Base-by-base conservation (phyloP, 1,140 invertebrate species). In the Elysia chlorotica region DNA sequence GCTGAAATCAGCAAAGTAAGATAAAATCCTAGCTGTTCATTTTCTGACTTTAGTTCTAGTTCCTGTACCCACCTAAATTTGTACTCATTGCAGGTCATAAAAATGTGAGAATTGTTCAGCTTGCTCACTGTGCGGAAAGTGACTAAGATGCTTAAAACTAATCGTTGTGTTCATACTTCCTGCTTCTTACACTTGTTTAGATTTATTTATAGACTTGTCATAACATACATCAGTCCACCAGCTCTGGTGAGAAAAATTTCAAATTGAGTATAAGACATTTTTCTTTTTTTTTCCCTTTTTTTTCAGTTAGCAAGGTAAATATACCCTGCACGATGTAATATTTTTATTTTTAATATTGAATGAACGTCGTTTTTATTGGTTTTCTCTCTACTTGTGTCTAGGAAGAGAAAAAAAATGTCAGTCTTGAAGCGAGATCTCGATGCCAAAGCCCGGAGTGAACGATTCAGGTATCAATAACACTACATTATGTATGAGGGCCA, bases 371-470 rank as follows among this genome's bases (percentile, higher is more conserved):
- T 19, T 57, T 36, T 37, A 33, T 38, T 28, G 53, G 36, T 62
- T 70, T 71, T 62, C 31, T 62, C 41, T 57, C 78, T 79, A 17
- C 74, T n/a, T n/a, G n/a, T n/a, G n/a, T n/a, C n/a, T n/a, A 85
- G 82, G 57, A 84, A 79, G 54, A 81, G 76, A 74, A 83, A 79
- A 72, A 85, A 84, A 65, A 83, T 83, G 63, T 86, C 95, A 0
- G 94, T 96, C 78, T 89, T 97, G 30, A 95, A 99, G 88, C 89
- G 97, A 76, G 97, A 99, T 89, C 89, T 99, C 66, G 97, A 99
- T 89, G 96, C 96, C 0, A 89, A 95, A 81, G 93, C 95, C 74
- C 92, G 97, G 78, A 98, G 96, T 25, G 96, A 91, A 77, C 79
- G 86, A n/a, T 92, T 90, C 80, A 88, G 90, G 88, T 89, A 59